Percentiles rank a stretch among this genome's conserved stretches.
Evolutionary conservation across 2,797 vertebrate species (phyloP).

Genomic region (Lagodon rhomboides): DNA sequence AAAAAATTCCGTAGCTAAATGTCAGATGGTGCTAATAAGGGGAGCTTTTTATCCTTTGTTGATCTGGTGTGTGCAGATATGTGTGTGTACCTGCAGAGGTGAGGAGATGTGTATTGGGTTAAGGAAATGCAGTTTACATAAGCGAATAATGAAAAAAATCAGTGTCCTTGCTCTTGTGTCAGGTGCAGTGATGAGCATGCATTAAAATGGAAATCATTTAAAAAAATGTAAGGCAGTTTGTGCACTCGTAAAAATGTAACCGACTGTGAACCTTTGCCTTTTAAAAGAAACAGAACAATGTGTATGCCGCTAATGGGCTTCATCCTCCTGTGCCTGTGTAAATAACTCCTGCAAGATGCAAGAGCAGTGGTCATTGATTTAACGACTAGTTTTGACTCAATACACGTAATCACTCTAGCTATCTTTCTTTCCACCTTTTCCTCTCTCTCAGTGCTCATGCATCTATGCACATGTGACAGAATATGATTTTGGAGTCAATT

Average conservation of each 20-base stretch:
- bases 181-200: constrained; percentile 3
- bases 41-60: constrained; percentile 59
- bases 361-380: constrained; percentile 54
- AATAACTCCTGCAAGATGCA: constrained; percentile 52
- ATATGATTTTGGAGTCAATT: constrained; percentile 5
- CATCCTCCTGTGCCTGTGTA: constrained; percentile 18
- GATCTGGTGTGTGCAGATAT: constrained; percentile 29
- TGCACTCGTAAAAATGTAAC: constrained; percentile 2
- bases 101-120: background rate
- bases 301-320: constrained; percentile 31
- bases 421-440: constrained; percentile 1
- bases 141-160: constrained; percentile 13
- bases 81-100: background rate
- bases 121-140: constrained; percentile 26
- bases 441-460: background rate
- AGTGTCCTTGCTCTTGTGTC: constrained; percentile 26
- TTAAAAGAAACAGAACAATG: constrained; percentile 25
- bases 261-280: background rate
- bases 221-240: constrained; percentile 14
- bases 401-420: constrained; percentile 42
- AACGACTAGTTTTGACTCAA: constrained; percentile 43
- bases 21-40: constrained; percentile 75
- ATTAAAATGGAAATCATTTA: constrained; percentile 16
- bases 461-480: background rate
- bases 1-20: constrained; percentile 70